Percentiles rank a stretch among this genome's conserved stretches.
Conservation (phyloP, 2,888 invertebrate genomes). For the Amiota mariae region DNA sequence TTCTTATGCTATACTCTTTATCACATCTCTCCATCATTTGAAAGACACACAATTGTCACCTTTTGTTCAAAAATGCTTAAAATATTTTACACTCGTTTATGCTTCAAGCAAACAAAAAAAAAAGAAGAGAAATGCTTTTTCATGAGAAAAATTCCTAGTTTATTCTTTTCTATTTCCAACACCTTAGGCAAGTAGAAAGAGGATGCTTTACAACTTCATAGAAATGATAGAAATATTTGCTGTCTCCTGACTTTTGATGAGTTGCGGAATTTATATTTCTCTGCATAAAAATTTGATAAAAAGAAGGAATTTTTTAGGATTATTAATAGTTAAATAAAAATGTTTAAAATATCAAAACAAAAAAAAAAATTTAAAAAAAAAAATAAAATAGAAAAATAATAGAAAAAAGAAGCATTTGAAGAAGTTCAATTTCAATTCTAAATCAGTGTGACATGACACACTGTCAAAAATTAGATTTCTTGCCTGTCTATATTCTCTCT, state of each 20-base stretch:
- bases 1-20: too few species aligned
- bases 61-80: constrained; percentile 56
- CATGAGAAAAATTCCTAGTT: constrained; percentile 29
- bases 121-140: constrained; percentile 22
- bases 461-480: background rate
- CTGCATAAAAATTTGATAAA: too few species aligned
- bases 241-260: constrained; percentile 58
- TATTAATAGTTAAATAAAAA: background rate
- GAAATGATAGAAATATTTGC: constrained; percentile 4
- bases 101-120: constrained; percentile 44
- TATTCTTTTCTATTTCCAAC: background rate
- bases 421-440: constrained; percentile 39
- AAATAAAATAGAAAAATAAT: constrained; percentile 5
- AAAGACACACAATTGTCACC: constrained; percentile 59
- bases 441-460: constrained; percentile 51
- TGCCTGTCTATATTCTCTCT: background rate
- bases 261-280: constrained; percentile 50
- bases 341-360: background rate
- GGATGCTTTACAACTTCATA: background rate
- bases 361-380: background rate
- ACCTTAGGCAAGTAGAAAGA: too few species aligned
- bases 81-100: constrained; percentile 60
- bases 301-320: too few species aligned
- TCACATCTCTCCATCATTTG: too few species aligned
- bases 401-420: constrained; percentile 21